Evolutionary conservation across 2,113 vertebrate species (phyloP), one percentile per base, ranked within the genome.

Genomic region (Labrus mixtus): DNA sequence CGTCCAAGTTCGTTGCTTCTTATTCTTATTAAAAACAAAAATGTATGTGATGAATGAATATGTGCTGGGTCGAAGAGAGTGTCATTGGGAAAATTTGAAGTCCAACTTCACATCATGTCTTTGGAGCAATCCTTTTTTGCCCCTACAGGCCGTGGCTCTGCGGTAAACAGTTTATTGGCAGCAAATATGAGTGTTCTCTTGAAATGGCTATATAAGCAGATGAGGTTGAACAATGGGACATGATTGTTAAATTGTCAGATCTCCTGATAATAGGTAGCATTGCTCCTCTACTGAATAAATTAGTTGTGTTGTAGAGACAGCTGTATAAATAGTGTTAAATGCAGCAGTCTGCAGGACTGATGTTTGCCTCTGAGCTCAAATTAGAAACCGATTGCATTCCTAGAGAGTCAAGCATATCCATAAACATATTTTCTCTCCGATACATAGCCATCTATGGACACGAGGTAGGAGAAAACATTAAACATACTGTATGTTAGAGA

Each of bases 371-470:
- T 50, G 68, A 61, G 74, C 82, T 90, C 77, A 88, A 90, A 85
- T 90, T 90, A 92, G 85, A 89, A 81, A 66, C 79, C 74, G 77
- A 84, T 80, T 83, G 76, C 88, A 90, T 93, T 93, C 92, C 91
- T 81, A 1, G 1, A 59, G 64, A 78, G 87, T 91, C 85, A 90
- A 86, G 90, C 76, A 76, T 86, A 89, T 87, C 87, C 75, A 89
- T 90, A 91, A 91, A 92, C 76, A 86, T 84, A 84, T 90, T 87
- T 87, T 78, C 72, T 79, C 63, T 78, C 71, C 53, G 79, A 89
- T 80, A 65, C 83, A 89, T 75, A 53, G 29, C 85, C 92, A 75
- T 90, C 71, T 91, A 87, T 84, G 87, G 92, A 83, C 67, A 85
- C 65, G 68, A 36, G 37, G 20, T 17, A 43, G 20, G 63, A 39